phyloP scores from a whole-genome alignment of 2,888 invertebrate genomes.

The Notodromas monacha region DNA sequence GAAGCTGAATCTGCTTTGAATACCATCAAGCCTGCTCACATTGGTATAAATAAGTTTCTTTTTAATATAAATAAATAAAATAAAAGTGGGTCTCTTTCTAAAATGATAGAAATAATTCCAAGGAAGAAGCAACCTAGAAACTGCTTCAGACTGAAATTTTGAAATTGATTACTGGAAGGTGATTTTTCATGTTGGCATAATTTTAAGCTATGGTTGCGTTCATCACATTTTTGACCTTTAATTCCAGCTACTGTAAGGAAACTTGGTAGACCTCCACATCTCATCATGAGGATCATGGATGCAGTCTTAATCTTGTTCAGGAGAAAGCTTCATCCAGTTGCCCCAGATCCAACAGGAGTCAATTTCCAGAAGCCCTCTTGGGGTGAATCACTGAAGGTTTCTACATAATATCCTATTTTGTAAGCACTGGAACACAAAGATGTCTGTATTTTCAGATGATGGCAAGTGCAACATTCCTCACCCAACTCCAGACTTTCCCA shows the following conservation, averaged over 20 bases:
- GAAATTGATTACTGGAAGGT: no score
- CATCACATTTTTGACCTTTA: neutral
- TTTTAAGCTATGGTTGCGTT: no score
- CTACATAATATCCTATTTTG: neutral
- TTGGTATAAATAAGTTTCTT: no score
- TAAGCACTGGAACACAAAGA: neutral
- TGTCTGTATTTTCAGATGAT: constrained; percentile 31
- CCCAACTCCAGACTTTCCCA: constrained; percentile 71
- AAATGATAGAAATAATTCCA: neutral
- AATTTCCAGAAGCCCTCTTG: constrained; percentile 76
- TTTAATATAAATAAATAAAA: no score
- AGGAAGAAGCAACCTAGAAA: no score
- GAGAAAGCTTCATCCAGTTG: constrained; percentile 44
- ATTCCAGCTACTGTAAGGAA: constrained; percentile 50
- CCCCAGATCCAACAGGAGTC: constrained; percentile 35
- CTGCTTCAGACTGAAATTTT: no score
- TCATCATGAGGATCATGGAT: constrained; percentile 93
- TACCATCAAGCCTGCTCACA: constrained; percentile 85
- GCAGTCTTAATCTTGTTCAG: constrained; percentile 74
- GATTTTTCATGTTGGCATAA: no score
- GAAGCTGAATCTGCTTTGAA: constrained; percentile 79
- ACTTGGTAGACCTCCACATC: constrained; percentile 68
- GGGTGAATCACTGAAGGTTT: constrained; percentile 67
- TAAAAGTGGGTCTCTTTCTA: neutral
- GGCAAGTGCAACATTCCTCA: constrained; percentile 67